A percentile compares a stretch with the other conserved stretches of the same genome.
Conservation (phyloP, 2,888 invertebrate genomes). For the Arctia plantaginis region DNA sequence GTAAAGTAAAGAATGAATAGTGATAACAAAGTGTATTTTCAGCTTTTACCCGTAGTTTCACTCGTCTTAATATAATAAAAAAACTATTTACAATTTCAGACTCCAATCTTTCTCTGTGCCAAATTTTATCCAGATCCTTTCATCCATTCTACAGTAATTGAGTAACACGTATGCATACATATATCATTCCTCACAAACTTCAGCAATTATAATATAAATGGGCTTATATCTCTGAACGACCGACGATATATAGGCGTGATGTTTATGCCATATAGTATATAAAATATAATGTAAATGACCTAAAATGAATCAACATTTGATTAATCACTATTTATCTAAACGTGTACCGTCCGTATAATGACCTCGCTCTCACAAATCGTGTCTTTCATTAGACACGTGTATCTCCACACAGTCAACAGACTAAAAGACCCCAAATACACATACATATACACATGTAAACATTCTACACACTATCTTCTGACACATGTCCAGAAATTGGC, state of each 20-base stretch:
- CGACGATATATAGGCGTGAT: not conserved
- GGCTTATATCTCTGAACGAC: not conserved
- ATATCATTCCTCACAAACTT: not conserved
- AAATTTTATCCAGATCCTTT: not conserved
- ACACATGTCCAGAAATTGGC: conserved; percentile 6
- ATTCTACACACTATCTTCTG: conserved; percentile 1
- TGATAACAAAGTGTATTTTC: not conserved
- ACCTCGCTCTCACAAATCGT: conserved; percentile 1
- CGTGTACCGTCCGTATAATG: not conserved
- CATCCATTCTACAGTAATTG: not conserved
- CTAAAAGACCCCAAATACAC: not conserved
- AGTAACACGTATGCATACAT: not conserved
- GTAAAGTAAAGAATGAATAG: no score
- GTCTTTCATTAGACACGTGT: conserved; percentile 7
- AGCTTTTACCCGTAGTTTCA: not conserved
- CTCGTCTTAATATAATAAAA: not conserved
- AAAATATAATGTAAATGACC: not conserved
- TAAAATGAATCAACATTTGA: not conserved
- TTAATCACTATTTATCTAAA: not conserved
- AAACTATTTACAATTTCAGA: not conserved
- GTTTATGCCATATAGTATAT: not conserved
- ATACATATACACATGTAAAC: not conserved
- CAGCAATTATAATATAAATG: not conserved
- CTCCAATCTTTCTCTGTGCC: not conserved
- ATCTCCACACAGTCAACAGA: not conserved